Conservation (phyloP, 2,888 invertebrate genomes). For the Gortyna flavago region DNA sequence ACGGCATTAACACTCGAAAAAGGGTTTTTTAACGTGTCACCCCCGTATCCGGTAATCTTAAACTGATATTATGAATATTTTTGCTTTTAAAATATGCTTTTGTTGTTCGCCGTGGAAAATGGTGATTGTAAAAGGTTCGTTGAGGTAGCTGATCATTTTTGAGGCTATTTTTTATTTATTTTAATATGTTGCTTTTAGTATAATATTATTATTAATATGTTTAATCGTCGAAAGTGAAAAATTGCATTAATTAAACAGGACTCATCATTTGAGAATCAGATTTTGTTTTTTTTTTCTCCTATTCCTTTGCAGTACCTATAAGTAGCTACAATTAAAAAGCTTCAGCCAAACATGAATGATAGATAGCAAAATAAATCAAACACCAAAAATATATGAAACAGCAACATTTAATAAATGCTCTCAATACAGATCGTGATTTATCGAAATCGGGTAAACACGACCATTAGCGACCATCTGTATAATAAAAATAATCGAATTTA, state of each 20-base stretch:
- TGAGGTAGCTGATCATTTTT: slow-evolving; percentile 53
- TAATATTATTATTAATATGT: background rate
- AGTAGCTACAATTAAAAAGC: slow-evolving; percentile 28
- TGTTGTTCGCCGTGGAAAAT: slow-evolving; percentile 79
- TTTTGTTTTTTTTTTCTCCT: background rate
- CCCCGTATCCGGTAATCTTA: slow-evolving; percentile 87
- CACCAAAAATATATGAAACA: slow-evolving; percentile 41
- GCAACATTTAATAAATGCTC: slow-evolving; percentile 63
- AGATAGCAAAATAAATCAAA: slow-evolving; percentile 52
- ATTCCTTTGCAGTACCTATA: background rate
- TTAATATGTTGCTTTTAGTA: background rate
- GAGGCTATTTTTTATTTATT: slow-evolving; percentile 14
- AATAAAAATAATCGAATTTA: slow-evolving; percentile 88
- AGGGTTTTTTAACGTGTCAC: slow-evolving; percentile 89
- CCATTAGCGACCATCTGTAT: slow-evolving; percentile 83
- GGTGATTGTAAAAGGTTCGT: slow-evolving; percentile 38
- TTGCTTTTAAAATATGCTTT: slow-evolving; percentile 77
- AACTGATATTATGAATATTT: slow-evolving; percentile 78
- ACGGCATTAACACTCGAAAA: slow-evolving; percentile 89
- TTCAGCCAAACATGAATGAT: slow-evolving; percentile 41
- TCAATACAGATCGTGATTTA: slow-evolving; percentile 79
- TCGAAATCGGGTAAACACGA: slow-evolving; percentile 77
- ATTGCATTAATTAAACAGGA: background rate
- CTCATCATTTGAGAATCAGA: background rate
- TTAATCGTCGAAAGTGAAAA: slow-evolving; percentile 26